Conservation (phyloP, 2,113 vertebrate species). For the Macrotis lagotis region DNA sequence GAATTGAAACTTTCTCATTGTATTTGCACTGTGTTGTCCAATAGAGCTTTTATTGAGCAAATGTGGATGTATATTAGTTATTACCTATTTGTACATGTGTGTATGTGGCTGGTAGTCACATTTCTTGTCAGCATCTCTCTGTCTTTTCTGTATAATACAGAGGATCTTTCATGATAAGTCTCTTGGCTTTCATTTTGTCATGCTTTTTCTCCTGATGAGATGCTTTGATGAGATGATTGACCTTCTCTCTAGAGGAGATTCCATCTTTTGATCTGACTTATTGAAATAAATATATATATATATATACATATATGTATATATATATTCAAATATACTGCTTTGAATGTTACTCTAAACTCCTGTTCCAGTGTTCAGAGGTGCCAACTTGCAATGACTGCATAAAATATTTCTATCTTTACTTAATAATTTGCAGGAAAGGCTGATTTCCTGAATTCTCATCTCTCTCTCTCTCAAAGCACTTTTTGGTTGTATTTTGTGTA, state of each 20-base stretch:
- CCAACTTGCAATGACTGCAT: background rate
- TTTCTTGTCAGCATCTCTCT: background rate
- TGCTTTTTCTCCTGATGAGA: background rate
- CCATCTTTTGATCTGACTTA: background rate
- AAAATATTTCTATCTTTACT: background rate
- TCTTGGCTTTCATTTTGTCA: background rate
- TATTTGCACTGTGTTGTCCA: too few species aligned
- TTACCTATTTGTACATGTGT: too few species aligned
- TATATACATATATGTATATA: too few species aligned
- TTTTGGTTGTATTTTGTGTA: background rate
- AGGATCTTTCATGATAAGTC: background rate
- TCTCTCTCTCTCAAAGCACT: background rate
- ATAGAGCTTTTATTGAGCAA: too few species aligned
- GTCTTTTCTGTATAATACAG: background rate
- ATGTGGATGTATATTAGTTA: too few species aligned
- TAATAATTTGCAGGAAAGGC: background rate
- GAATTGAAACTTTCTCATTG: background rate
- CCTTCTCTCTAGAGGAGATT: background rate
- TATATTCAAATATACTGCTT: background rate
- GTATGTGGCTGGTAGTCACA: background rate
- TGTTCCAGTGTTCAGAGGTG: background rate
- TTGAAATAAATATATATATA: too few species aligned
- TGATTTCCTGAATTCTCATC: background rate
- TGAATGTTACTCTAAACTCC: background rate
- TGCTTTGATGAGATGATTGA: background rate